Evolutionary conservation across 2,888 invertebrate genomes (phyloP), one percentile per base, ranked within the genome.

Genomic region (Cosmorhoe ocellata): DNA sequence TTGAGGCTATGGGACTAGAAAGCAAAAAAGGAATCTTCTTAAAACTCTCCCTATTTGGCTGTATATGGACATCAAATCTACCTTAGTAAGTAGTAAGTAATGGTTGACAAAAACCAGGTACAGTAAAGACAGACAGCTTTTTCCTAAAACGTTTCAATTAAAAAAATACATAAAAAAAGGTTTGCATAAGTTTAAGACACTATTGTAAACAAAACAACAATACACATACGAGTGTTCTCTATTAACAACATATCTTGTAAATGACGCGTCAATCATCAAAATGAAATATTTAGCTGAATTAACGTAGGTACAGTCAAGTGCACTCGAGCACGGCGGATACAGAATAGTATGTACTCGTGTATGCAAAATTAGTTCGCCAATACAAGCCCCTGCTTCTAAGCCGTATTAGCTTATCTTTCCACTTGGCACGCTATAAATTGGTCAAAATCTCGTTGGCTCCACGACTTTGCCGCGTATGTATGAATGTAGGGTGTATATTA

Each of bases 371-470:
- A 86, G 88, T 84, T 87, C 81, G 79, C 84, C 79, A 77, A 85
- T 84, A 85, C 79, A 79, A 75, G 64, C 65, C 75, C 76, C 81
- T 74, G 67, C 60, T 60, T 62, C 68, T 76, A 69, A 80, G 71
- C 72, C 71, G 81, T 78, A 87, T 89, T 87, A 85, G 85, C 89
- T 88, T 90, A 90, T 90, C 90, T 90, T 89, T 88, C 81, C 84
- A 84, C 81, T 86, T 88, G 87, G 90, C 90, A 89, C 90, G 81
- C 81, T 79, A 83, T 89, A 90, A 88, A 87, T 90, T 90, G 90
- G 90, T 90, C 90, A 90, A 88, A 89, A 90, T 89, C 89, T 87
- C 82, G 74, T 74, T 84, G 78, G 77, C 81, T 85, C 74, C 84
- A 80, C 74, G 79, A 84, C 79, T 85, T 76, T 74, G 70, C 74